A percentile compares a stretch with the other conserved stretches of the same genome.
These are phyloP conservation scores for Tyrophagus putrescentiae DNA, from an alignment of 1,140 invertebrate genomes.

Conservation along the genomic window DNA sequence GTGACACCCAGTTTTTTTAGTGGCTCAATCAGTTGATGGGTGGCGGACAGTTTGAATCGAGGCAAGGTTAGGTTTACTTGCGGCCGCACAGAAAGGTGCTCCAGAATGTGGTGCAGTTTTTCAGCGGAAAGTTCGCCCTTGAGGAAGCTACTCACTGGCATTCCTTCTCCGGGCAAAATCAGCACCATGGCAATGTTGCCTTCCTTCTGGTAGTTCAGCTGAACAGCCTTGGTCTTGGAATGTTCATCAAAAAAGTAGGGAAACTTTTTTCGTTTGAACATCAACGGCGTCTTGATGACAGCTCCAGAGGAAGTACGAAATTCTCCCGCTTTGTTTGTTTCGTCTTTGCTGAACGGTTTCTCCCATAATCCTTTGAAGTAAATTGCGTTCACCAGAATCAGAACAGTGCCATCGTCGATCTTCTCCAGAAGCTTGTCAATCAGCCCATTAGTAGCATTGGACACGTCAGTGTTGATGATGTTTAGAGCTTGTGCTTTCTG, in stretches of 20 bases:
- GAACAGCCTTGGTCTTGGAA: slow-evolving; percentile 16
- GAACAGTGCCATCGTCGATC: slow-evolving; percentile 38
- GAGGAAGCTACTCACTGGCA: slow-evolving; percentile 26
- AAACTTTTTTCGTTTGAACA: slow-evolving; percentile 32
- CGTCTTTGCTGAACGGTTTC: slow-evolving; percentile 48
- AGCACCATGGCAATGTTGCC: slow-evolving; percentile 32
- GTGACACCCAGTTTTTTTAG: slow-evolving; percentile 50
- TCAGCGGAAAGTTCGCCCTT: slow-evolving; percentile 27
- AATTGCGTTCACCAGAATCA: slow-evolving; percentile 63
- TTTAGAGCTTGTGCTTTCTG: slow-evolving; percentile 35
- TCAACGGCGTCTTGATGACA: slow-evolving; percentile 47
- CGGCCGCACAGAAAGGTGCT: background rate
- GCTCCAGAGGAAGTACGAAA: slow-evolving; percentile 31
- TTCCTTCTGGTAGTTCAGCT: slow-evolving; percentile 49
- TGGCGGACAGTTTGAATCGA: slow-evolving; percentile 57
- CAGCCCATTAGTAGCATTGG: slow-evolving; percentile 48
- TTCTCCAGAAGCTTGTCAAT: slow-evolving; percentile 50
- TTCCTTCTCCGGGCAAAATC: slow-evolving; percentile 29
- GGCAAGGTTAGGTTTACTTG: slow-evolving; percentile 50
- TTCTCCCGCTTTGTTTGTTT: slow-evolving; percentile 39
- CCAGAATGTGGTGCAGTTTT: slow-evolving; percentile 23
- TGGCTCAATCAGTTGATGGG: slow-evolving; percentile 44
- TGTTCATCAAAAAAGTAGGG: background rate
- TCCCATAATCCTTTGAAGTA: slow-evolving; percentile 73
- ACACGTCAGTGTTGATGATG: slow-evolving; percentile 54